Percentiles rank a stretch among this genome's conserved stretches.
phyloP scores from a whole-genome alignment of 2,797 vertebrate species.

The Discoglossus pictus region DNA sequence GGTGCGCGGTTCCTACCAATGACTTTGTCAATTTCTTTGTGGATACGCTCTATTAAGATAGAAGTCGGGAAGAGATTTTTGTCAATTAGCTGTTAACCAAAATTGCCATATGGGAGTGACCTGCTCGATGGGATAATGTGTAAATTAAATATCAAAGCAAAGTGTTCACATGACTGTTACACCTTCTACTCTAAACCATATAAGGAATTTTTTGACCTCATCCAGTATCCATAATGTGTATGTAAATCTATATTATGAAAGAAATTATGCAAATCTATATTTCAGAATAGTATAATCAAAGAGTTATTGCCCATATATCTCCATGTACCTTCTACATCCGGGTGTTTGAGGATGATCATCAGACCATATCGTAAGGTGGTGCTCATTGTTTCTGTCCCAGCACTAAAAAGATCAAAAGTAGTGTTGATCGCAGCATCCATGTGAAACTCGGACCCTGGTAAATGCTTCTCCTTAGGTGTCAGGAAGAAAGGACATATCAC shows the following conservation, averaged over 20 bases:
- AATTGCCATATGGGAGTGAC: too few relatives aligned
- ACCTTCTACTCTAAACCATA: too few relatives aligned
- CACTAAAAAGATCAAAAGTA: slow-evolving; percentile 54
- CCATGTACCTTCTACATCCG: slow-evolving; percentile 54
- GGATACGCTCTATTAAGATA: slow-evolving; percentile 7
- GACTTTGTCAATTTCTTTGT: slow-evolving; percentile 34
- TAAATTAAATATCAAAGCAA: too few relatives aligned
- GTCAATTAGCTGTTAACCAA: too few relatives aligned
- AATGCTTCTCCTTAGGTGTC: slow-evolving; percentile 53
- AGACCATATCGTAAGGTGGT: slow-evolving; percentile 58
- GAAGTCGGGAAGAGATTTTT: neutral
- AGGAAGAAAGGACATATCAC: neutral
- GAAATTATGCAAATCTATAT: too few relatives aligned
- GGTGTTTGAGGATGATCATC: slow-evolving; percentile 60
- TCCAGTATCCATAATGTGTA: too few relatives aligned
- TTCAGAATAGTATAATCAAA: too few relatives aligned
- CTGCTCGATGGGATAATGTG: too few relatives aligned
- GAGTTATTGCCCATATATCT: too few relatives aligned
- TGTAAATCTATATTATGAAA: neutral
- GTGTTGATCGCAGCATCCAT: slow-evolving; percentile 52
- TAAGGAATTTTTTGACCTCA: too few relatives aligned
- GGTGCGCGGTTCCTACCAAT: slow-evolving; percentile 30
- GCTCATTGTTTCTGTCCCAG: slow-evolving; percentile 55
- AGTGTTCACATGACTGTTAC: too few relatives aligned
- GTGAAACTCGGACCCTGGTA: slow-evolving; percentile 48